Evolutionary conservation across 2,113 vertebrate species (phyloP), one percentile per base, ranked within the genome.

Genomic region (Limanda limanda): DNA sequence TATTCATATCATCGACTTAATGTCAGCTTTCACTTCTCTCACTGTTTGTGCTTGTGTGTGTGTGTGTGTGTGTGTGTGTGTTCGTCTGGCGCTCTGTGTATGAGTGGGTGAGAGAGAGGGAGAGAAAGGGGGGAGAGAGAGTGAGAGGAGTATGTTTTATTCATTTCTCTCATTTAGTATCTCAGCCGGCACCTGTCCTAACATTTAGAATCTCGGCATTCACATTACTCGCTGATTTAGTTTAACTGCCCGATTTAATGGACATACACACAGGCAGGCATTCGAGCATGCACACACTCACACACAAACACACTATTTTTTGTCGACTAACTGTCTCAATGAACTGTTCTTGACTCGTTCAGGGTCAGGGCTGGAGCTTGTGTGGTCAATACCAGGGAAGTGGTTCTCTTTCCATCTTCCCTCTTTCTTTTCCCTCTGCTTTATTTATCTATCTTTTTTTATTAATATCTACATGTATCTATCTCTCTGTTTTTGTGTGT

Each of bases 161-260:
- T 98, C 96, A 99, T 99, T 97, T 96, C 95, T 95, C 96, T 97
- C 96, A 97, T 98, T 99, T 97, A 97, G 95, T 95, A 94, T 95
- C 96, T 95, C 95, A 94, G 95, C 94, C 95, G 95, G 96, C 95
- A 97, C 96, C 96, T 97, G 97, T 97, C 97, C 94, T 95, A 95
- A 94, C 96, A 97, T 97, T 98, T 97, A 96, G 95, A 96, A 96
- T 95, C 96, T 95, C 90, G 91, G 94, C 95, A 96, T 97, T 97
- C 96, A 96, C 96, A 96, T 96, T 97, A 95, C 93, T 96, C 96
- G 95, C 95, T 97, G 96, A 97, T 98, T 97, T 95, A 94, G 95
- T 96, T 96, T 96, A 95, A 95, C 96, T 95, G 96, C 94, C 64
- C 24, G 54, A 73, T 79, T 81, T 79, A 75, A 86, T 71, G 73